Conservation (phyloP, 2,797 vertebrate genomes). For the Sebastes glaucus region DNA sequence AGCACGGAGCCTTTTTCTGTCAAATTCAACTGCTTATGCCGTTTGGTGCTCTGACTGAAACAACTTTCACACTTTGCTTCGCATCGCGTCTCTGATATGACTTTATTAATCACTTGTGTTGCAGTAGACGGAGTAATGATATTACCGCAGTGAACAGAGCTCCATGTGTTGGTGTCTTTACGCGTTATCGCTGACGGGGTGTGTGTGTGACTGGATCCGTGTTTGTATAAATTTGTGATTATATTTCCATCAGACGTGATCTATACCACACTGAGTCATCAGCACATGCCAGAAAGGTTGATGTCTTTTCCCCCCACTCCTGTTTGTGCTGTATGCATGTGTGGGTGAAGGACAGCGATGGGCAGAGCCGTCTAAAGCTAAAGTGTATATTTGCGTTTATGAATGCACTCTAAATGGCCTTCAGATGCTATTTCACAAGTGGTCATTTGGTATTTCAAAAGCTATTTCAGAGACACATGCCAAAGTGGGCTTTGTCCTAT, state of each 20-base stretch:
- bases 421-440: not conserved
- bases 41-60: not conserved
- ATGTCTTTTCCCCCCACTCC: not conserved
- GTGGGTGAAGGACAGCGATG: conserved; percentile 16
- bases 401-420: conserved; percentile 3
- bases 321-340: conserved; percentile 1
- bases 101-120: conserved; percentile 35
- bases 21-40: not conserved
- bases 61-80: not conserved
- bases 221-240: conserved; percentile 47
- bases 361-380: not conserved
- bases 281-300: conserved; percentile 19
- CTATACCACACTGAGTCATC: conserved; percentile 45
- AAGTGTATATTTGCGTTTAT: not conserved
- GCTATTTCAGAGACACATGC: not conserved
- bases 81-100: conserved; percentile 14
- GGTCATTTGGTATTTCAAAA: not conserved
- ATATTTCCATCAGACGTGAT: conserved; percentile 49
- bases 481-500: not conserved
- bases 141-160: not conserved
- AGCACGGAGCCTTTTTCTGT: not conserved
- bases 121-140: conserved; percentile 19
- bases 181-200: conserved; percentile 5
- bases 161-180: not conserved
- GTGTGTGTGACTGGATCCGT: conserved; percentile 16